These are phyloP conservation scores for Callinectes sapidus DNA, from an alignment of 2,888 invertebrate genomes.

Conservation along the genomic window DNA sequence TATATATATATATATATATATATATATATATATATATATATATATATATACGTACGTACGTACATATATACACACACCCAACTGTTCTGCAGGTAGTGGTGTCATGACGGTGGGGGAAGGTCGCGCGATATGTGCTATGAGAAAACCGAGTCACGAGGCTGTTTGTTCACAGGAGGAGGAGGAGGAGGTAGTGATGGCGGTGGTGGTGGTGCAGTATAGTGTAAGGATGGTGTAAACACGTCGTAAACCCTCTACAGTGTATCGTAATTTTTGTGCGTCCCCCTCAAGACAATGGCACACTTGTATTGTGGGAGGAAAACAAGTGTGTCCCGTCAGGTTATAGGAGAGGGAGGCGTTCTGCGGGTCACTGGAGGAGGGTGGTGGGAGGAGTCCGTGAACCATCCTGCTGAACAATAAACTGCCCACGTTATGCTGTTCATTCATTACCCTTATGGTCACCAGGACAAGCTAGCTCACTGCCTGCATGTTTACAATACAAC, in stretches of 20 bases:
- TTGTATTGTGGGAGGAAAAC: neutral
- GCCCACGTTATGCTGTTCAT: slow-evolving; percentile 46
- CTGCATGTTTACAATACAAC: neutral
- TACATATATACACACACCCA: slow-evolving; percentile 24
- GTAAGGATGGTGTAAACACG: neutral
- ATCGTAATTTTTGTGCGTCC: neutral
- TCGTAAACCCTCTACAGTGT: neutral
- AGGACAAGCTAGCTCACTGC: neutral
- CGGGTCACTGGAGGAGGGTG: slow-evolving; percentile 34
- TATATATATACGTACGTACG: too few species aligned
- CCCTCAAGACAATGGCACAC: neutral
- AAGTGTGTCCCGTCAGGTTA: neutral
- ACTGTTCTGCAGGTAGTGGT: neutral
- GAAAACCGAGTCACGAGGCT: neutral
- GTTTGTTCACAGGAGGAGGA: slow-evolving; percentile 3
- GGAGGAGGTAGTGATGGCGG: neutral
- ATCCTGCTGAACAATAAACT: slow-evolving; percentile 64
- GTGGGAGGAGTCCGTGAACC: slow-evolving; percentile 51
- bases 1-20: too few species aligned
- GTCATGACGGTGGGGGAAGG: slow-evolving; percentile 5
- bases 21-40: too few species aligned
- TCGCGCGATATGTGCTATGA: neutral
- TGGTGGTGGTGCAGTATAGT: slow-evolving; percentile 32
- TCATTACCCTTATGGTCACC: neutral
- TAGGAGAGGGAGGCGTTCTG: slow-evolving; percentile 28